A percentile compares a stretch with the other conserved stretches of the same genome.
These are phyloP conservation scores for Pampusana beccarii DNA, from an alignment of 2,113 vertebrate genomes.

Conservation along the genomic window DNA sequence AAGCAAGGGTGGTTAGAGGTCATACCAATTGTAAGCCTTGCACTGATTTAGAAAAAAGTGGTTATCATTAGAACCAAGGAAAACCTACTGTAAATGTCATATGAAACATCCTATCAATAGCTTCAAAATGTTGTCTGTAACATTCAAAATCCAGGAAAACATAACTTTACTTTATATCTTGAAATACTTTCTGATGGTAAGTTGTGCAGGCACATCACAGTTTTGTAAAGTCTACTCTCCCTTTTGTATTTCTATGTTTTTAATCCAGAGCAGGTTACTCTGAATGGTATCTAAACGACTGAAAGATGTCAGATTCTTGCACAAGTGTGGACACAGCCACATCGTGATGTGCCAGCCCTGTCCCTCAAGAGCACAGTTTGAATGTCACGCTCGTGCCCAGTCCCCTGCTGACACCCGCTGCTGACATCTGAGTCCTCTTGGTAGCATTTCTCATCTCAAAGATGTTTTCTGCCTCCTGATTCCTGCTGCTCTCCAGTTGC, in stretches of 20 bases:
- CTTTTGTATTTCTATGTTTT: background rate
- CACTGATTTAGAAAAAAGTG: background rate
- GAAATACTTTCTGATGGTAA: background rate
- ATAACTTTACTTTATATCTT: background rate
- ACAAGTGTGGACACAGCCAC: background rate
- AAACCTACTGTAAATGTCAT: background rate
- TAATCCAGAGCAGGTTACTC: background rate
- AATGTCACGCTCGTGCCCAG: fast-evolving
- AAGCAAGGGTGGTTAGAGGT: background rate
- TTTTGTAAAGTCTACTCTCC: background rate
- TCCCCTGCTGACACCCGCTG: background rate
- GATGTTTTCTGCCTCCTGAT: background rate
- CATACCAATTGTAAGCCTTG: background rate
- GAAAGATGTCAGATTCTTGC: background rate
- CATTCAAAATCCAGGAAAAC: background rate
- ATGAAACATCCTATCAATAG: background rate
- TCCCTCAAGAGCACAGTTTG: background rate
- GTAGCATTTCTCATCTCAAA: background rate
- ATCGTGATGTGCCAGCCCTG: background rate
- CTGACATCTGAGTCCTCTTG: background rate
- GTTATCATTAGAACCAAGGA: background rate
- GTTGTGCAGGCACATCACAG: background rate
- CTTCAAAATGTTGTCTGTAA: background rate
- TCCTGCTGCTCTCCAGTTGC: background rate
- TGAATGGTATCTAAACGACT: background rate